Evolutionary conservation across 2,888 invertebrate species (phyloP), one percentile per base, ranked within the genome.

Genomic region (Chydorus sphaericus): DNA sequence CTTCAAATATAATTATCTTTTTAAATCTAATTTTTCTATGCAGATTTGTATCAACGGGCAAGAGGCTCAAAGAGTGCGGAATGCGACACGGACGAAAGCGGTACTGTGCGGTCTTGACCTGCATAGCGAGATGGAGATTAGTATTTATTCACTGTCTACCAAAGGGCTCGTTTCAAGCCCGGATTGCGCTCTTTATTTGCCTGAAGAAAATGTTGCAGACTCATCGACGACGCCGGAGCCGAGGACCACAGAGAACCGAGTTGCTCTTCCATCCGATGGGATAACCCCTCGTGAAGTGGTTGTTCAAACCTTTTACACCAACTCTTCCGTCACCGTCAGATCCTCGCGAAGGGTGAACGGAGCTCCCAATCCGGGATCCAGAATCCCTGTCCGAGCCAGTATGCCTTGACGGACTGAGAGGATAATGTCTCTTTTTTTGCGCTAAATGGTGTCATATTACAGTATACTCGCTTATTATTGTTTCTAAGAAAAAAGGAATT

Each of bases 51-150:
- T 48, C 23, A 54, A 55, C 48, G 59, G 55, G 18, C 20, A 37
- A 54, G 55, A 57, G 30, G 28, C 52, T 28, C 59, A 59, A 33
- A 38, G 67, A 66, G 44, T 62, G 64, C 26, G 65, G 66, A 54
- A 60, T 70, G 33, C 63, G 48, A 57, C 64, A 68, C 55, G 57
- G 31, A 57, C 57, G 28, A 57, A 57, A 48, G 57, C 57, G 11
- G 54, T 57, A 33, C 48, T 57, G 20, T 48, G 48, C 18, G 53
- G 53, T 4, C 26, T 57, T 16, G 52, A 52, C 36, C 33, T 52
- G 52, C 36, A 52, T 26, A 31, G 26, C 26, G 36, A 26, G 31
- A 31, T 52, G 33, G 52, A 52, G n/a, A 52, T 52, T n/a, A 36
- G 52, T 36, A 52, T 52, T 36, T 52, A 52, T 23, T 52, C 52